phyloP scores from a whole-genome alignment of 2,888 invertebrate genomes.

The Agapetus fuscipes region DNA sequence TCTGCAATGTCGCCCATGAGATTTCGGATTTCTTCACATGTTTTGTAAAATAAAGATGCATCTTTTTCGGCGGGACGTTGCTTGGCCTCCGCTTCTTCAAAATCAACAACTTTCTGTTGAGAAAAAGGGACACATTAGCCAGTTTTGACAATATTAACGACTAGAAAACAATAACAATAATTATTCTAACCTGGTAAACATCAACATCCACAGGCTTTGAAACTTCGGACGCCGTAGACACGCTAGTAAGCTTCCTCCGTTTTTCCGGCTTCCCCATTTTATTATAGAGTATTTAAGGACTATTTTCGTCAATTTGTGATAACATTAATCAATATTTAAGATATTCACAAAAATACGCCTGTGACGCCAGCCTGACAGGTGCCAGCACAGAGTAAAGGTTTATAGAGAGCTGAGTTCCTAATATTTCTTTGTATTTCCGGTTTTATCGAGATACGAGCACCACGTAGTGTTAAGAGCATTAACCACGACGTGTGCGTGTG shows the following conservation, averaged over 20 bases:
- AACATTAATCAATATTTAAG: no score
- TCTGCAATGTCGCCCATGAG: constrained; percentile 60
- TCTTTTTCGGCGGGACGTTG: constrained; percentile 57
- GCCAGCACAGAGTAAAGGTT: no score
- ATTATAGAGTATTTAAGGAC: no score
- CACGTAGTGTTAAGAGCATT: no score
- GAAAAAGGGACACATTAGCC: not conserved
- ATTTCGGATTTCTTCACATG: constrained; percentile 60
- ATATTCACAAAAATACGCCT: no score
- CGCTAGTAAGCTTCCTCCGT: constrained; percentile 41
- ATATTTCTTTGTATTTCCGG: no score
- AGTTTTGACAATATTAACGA: not conserved
- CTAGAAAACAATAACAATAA: not conserved
- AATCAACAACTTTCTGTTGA: constrained; percentile 53
- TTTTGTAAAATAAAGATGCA: constrained; percentile 53
- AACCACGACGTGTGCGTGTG: no score
- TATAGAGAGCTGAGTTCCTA: no score
- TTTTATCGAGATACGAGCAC: no score
- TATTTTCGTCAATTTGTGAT: no score
- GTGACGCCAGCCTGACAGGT: no score
- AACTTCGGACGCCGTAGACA: constrained; percentile 31
- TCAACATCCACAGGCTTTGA: constrained; percentile 39
- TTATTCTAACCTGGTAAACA: constrained; percentile 47
- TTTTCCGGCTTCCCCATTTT: constrained; percentile 43
- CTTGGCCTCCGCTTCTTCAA: constrained; percentile 66